A percentile compares a stretch with the other conserved stretches of the same genome.
These are phyloP conservation scores for Drosophila mayaguana DNA, from an alignment of 2,888 invertebrate species.

Conservation along the genomic window DNA sequence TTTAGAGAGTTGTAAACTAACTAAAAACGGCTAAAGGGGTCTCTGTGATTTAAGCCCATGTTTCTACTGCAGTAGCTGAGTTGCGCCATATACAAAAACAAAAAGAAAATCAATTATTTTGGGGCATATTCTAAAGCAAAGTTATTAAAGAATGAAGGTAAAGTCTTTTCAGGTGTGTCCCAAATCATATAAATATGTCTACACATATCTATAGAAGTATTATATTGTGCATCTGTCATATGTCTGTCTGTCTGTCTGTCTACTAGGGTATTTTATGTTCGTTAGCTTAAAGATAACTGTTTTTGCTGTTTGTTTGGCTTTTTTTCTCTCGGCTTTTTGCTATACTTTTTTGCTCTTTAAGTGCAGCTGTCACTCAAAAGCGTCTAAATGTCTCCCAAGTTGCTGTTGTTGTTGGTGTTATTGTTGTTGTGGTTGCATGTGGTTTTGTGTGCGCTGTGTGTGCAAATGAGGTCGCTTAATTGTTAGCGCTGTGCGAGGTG, in stretches of 20 bases:
- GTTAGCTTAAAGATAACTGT: conserved; percentile 11
- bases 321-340: conserved; percentile 9
- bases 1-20: too few species aligned
- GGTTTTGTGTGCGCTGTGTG: conserved; percentile 36
- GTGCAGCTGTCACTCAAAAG: conserved; percentile 78
- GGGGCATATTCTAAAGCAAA: background rate
- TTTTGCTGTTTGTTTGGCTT: background rate
- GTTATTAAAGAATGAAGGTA: background rate
- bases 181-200: background rate
- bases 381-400: conserved; percentile 73
- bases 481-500: conserved; percentile 51
- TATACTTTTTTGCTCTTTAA: conserved; percentile 66
- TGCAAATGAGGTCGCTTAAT: conserved; percentile 78
- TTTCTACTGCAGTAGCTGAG: too few species aligned
- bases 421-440: conserved; percentile 37
- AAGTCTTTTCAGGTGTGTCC: background rate
- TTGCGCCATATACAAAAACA: too few species aligned
- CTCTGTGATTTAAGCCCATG: too few species aligned
- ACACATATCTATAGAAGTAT: background rate
- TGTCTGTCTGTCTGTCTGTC: conserved; percentile 2
- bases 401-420: conserved; percentile 44
- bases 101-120: too few species aligned
- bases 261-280: conserved; percentile 17
- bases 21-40: too few species aligned
- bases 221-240: conserved; percentile 8